Conservation (phyloP, 2,113 vertebrate genomes). For the Hippocampus mohnikei region DNA sequence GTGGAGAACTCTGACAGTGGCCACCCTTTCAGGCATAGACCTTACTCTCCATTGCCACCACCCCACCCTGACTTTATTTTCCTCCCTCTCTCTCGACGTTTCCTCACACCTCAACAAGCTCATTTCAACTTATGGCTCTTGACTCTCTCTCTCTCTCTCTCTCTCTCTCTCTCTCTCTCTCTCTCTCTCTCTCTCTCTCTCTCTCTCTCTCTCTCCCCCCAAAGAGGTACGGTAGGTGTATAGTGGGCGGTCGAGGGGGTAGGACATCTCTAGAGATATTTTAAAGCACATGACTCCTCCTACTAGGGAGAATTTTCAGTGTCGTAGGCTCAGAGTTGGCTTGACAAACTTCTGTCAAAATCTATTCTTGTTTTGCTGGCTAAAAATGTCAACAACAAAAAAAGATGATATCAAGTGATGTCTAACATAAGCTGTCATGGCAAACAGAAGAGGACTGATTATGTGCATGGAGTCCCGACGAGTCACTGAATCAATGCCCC, state of each 20-base stretch:
- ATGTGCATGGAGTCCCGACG: conserved; percentile 28
- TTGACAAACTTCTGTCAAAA: neutral
- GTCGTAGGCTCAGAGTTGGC: conserved; percentile 21
- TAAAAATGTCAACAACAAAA: neutral
- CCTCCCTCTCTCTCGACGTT: conserved; percentile 25
- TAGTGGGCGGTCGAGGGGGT: conserved; percentile 31
- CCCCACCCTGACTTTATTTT: conserved; percentile 41
- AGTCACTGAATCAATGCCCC: conserved; percentile 26
- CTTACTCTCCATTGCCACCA: conserved; percentile 25
- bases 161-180: conserved; percentile 51
- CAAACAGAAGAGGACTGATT: conserved; percentile 4
- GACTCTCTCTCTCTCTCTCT: conserved; percentile 47
- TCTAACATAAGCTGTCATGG: neutral
- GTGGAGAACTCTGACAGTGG: conserved; percentile 42
- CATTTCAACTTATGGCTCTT: conserved; percentile 62
- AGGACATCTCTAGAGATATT: conserved; percentile 50
- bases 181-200: conserved; percentile 30
- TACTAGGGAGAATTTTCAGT: conserved; percentile 35
- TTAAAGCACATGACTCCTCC: conserved; percentile 53
- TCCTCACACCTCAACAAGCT: conserved; percentile 61
- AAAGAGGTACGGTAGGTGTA: conserved; percentile 64
- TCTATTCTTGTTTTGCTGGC: conserved; percentile 21
- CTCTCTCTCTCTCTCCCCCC: conserved; percentile 49
- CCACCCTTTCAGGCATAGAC: conserved; percentile 39
- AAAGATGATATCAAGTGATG: neutral